phyloP scores from a whole-genome alignment of 2,888 invertebrate genomes.

The Mesorhabditis sp. region DNA sequence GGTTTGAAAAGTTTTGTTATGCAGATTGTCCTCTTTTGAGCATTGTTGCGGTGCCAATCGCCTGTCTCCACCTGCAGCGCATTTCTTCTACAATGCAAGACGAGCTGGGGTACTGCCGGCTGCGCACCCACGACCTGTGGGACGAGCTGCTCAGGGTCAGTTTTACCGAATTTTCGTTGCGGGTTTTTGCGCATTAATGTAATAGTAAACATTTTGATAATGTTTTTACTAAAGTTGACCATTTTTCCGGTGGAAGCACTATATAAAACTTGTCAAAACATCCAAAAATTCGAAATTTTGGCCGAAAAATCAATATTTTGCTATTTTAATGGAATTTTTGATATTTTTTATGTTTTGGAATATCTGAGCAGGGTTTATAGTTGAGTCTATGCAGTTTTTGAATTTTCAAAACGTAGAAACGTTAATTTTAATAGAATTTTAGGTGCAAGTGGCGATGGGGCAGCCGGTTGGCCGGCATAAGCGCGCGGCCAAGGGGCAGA shows the following conservation, averaged over 20 bases:
- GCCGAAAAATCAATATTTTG: too few species aligned
- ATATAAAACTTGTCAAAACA: not conserved
- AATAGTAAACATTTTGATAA: too few species aligned
- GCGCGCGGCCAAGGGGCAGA: not conserved
- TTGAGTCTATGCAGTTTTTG: too few species aligned
- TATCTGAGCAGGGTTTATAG: too few species aligned
- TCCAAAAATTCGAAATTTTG: not conserved
- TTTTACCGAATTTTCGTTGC: not conserved
- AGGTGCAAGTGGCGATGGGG: not conserved
- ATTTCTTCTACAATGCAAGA: slow-evolving; percentile 2
- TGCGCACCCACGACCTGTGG: not conserved
- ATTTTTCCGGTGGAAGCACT: too few species aligned
- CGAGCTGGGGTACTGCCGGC: not conserved
- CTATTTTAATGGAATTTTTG: too few species aligned
- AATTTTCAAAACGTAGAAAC: not conserved
- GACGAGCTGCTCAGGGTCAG: not conserved
- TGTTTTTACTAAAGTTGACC: too few species aligned
- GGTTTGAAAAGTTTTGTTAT: not conserved
- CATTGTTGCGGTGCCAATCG: not conserved
- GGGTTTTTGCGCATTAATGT: too few species aligned
- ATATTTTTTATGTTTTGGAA: too few species aligned
- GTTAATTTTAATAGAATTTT: not conserved
- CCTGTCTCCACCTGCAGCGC: not conserved
- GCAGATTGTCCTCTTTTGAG: too few species aligned
- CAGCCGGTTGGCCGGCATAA: not conserved